A percentile compares a stretch with the other conserved stretches of the same genome.
Conservation (phyloP, 2,888 invertebrate species). For the Xestoiulus laeticollis region DNA sequence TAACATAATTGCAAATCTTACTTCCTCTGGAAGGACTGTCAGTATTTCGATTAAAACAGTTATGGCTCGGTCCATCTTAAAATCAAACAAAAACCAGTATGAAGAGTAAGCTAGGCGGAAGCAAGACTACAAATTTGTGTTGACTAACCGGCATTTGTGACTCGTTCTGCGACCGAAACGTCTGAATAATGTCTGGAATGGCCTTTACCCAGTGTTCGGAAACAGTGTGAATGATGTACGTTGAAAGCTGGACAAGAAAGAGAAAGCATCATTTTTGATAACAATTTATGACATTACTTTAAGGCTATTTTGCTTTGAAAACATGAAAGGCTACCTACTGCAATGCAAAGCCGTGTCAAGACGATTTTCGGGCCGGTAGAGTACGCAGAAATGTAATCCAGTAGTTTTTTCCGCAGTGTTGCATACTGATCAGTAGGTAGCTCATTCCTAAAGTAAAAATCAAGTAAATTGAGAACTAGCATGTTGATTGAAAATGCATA, state of each 20-base stretch:
- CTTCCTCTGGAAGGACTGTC: conserved; percentile 88
- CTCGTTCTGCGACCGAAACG: conserved; percentile 69
- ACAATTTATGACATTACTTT: background rate
- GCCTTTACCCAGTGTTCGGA: conserved; percentile 72
- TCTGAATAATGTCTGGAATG: conserved; percentile 78
- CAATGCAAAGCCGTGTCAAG: conserved; percentile 84
- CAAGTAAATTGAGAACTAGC: background rate
- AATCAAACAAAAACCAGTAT: background rate
- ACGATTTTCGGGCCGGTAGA: conserved; percentile 85
- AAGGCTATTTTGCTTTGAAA: background rate
- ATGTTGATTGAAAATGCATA: background rate
- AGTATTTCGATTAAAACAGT: conserved; percentile 83
- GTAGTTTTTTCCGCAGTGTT: conserved; percentile 77
- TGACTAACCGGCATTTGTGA: conserved; percentile 68
- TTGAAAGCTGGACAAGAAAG: conserved; percentile 74
- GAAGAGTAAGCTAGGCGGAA: background rate
- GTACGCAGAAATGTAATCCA: conserved; percentile 80
- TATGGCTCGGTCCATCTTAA: conserved; percentile 69
- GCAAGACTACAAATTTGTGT: background rate
- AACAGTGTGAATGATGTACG: conserved; percentile 78
- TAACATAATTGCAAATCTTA: conserved; percentile 64
- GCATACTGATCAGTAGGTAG: conserved; percentile 82
- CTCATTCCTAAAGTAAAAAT: conserved; percentile 70
- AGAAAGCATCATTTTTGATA: conserved; percentile 16
- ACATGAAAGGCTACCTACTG: conserved; percentile 72